phyloP scores from a whole-genome alignment of 1,140 invertebrate genomes.

The Brachionus plicatilis region DNA sequence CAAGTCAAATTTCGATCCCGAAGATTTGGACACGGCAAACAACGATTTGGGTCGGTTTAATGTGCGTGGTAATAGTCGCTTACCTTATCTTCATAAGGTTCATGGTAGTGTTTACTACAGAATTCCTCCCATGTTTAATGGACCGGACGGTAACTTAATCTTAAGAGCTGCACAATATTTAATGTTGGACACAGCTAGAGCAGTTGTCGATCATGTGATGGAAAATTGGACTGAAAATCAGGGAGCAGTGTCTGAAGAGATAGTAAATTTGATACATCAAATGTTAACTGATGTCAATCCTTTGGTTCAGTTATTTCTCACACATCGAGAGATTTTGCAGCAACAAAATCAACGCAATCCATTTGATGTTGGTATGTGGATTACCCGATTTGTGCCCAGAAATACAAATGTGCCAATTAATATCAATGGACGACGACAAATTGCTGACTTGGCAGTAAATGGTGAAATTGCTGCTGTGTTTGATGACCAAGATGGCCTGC shows the following conservation, averaged over 20 bases:
- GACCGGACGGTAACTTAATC: not conserved
- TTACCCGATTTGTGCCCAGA: not conserved
- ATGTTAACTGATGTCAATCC: not conserved
- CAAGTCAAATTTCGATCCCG: not conserved
- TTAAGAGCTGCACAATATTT: not conserved
- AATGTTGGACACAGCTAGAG: not conserved
- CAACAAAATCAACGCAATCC: not conserved
- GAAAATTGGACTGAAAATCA: not conserved
- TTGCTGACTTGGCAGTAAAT: not conserved
- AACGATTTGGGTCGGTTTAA: not conserved
- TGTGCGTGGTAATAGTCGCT: not conserved
- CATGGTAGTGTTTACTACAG: not conserved
- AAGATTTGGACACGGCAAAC: not conserved
- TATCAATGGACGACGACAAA: not conserved
- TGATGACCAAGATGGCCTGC: not conserved
- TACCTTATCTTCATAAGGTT: not conserved
- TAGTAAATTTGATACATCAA: not conserved
- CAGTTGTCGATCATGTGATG: not conserved
- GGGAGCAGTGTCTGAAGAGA: not conserved
- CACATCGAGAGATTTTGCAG: not conserved
- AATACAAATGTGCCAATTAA: not conserved
- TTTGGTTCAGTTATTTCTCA: not conserved
- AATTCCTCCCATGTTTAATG: not conserved
- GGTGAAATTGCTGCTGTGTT: not conserved
- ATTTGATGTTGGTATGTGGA: not conserved